Evolutionary conservation across 92 coral and sea anemone species (phyloP), one percentile per base, ranked within the genome.

Genomic region (Scolanthus callimorphus): DNA sequence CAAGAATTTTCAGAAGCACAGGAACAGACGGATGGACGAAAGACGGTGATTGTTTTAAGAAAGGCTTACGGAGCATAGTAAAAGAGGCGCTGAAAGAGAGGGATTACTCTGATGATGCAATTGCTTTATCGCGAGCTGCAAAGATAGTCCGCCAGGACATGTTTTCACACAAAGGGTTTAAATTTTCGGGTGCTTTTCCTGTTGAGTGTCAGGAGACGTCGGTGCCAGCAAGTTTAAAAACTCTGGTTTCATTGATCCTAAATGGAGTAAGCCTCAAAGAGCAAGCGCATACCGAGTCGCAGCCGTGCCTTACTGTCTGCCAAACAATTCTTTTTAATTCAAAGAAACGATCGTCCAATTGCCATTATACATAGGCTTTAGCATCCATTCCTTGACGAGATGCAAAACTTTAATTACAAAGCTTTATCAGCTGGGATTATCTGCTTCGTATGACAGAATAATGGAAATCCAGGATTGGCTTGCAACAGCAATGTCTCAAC

Each of bases 211-310:
- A 83, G 29, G 57, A 27, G 15, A 61, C 21, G 0, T 71, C 55
- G 39, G 25, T 67, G 19, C 85, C 90, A 43, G 28, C 82, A 22
- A 72, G 90, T 54, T 31, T 66, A 4, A 64, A 51, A 59, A 60
- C 69, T 22, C 69, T 78, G 20, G 48, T 78, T 20, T 65, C 82
- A 4, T 71, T 78, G 74, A 55, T 84, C 34, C 59, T 84, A 2
- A 84, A 78, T 61, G 90, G 90, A 37, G 39, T 60, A 6, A 69
- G 66, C 60, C 43, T 78, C n/a, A 47, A 60, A 59, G 76, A 51
- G 11, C 67, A 65, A 72, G 76, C 57, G 25, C 23, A 41, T 2
- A 13, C 25, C 2, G 82, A 71, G 30, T 59, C 55, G 19, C 78
- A 77, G 48, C 24, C 76, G 11, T 77, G 84, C 49, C 62, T 70